phyloP scores from a whole-genome alignment of 2,797 vertebrate species.

The Halcyon chelicuti region DNA sequence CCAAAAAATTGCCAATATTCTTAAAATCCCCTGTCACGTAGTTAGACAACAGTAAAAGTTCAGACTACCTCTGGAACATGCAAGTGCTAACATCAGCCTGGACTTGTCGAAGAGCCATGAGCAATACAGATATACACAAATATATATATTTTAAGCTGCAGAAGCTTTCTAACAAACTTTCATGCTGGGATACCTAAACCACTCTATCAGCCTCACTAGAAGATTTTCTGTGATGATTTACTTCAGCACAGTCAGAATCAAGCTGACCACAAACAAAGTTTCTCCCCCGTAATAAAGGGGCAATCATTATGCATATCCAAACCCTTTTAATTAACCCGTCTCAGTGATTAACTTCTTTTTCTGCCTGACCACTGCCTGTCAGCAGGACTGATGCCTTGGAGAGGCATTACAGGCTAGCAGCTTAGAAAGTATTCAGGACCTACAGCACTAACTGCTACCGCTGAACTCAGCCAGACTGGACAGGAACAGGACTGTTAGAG shows the following conservation, averaged over 20 bases:
- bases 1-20: neutral
- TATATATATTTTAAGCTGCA: neutral
- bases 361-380: neutral
- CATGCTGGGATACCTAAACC: neutral
- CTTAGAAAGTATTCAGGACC: neutral
- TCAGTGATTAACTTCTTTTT: neutral
- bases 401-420: neutral
- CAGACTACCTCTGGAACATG: neutral
- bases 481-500: neutral
- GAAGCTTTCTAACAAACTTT: neutral
- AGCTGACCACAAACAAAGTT: neutral
- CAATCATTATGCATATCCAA: neutral
- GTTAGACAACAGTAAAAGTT: neutral
- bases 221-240: neutral
- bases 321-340: neutral
- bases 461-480: too few relatives aligned
- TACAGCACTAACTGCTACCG: neutral
- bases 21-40: neutral
- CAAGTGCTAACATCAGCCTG: neutral
- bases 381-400: neutral
- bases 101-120: neutral
- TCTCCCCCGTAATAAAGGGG: neutral
- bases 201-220: neutral
- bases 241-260: neutral
- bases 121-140: neutral